Evolutionary conservation across 2,113 vertebrate genomes (phyloP), one percentile per base, ranked within the genome.

Genomic region (Nyctereutes procyonoides): DNA sequence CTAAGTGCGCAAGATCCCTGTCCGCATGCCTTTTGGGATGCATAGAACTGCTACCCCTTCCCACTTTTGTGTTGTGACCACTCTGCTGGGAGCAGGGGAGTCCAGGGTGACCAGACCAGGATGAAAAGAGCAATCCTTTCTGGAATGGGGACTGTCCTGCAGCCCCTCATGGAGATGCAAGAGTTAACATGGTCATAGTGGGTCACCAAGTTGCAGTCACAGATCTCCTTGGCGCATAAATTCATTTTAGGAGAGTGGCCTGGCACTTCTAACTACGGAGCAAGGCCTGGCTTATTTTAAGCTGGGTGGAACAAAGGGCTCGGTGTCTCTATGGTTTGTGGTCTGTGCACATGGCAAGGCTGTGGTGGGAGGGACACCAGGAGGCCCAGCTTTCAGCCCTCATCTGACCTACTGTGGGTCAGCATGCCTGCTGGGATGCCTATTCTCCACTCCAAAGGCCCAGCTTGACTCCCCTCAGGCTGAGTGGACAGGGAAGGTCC

Each of bases 261-360:
- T 95, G 97, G 95, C 69, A 55, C 56, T 51, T 90, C 90, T 97
- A 13, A 38, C 51, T 43, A 80, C 14, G 13, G 65, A 85, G n/a
- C 77, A 71, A 76, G 69, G 71, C 74, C 43, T 85, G 79, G 24
- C 28, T 96, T 96, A 88, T 96, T 96, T 96, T 94, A 92, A 96
- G 85, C 90, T 81, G 58, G 69, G 80, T 11, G 12, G 95, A 93
- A 93, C 83, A 96, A 62, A 92, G 90, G 63, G 43, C n/a, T 79
- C 1, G 0, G 3, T 76, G 95, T 95, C 43, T 71, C 53, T 92
- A 73, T 30, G 79, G 94, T 38, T 87, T 92, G 94, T 97, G 97
- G 86, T 87, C 94, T 96, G 76, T 48, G 28, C 14, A 15, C 6
- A 0, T 62, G 95, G 53, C 2, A 2, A 82, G 90, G 80, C 76